These are phyloP conservation scores for Aurelia aurita DNA, from an alignment of 30 jellyfish, hydroid and myxozoan species.

Conservation along the genomic window DNA sequence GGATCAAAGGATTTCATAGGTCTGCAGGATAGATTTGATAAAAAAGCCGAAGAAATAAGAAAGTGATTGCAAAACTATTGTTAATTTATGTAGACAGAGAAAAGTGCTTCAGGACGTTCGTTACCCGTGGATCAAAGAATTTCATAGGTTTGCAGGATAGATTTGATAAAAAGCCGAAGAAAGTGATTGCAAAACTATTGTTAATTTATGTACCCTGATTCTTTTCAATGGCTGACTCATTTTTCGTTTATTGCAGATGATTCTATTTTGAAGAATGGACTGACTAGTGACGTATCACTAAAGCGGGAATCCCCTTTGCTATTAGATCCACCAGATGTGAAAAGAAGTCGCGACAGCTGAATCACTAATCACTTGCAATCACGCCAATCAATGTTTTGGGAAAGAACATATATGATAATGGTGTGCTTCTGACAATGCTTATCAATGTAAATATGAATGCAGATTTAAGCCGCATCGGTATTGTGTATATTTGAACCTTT, in stretches of 20 bases:
- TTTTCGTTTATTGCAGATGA: conserved; percentile 12
- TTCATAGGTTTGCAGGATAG: no score
- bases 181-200: no score
- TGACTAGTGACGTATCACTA: conserved; percentile 46
- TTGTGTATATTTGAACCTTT: no score
- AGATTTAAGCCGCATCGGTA: conserved; percentile 31
- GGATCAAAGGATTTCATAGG: no score
- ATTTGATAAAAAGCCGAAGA: no score
- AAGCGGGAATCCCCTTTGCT: conserved; percentile 65
- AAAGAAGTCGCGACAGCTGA: conserved; percentile 62
- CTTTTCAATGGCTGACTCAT: neutral
- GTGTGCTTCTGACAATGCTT: conserved; percentile 4
- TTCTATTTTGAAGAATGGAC: conserved; percentile 38
- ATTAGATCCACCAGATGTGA: conserved; percentile 43
- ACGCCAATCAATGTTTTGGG: no score
- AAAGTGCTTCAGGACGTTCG: no score
- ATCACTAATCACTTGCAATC: neutral
- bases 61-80: no score
- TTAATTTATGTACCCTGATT: neutral
- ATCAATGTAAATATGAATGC: conserved; percentile 27
- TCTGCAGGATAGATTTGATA: no score
- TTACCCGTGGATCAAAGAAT: no score
- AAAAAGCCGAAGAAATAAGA: no score
- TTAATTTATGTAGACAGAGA: no score
- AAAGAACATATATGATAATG: neutral